Conservation (phyloP, 2,113 vertebrate genomes). For the Elanoides forficatus region DNA sequence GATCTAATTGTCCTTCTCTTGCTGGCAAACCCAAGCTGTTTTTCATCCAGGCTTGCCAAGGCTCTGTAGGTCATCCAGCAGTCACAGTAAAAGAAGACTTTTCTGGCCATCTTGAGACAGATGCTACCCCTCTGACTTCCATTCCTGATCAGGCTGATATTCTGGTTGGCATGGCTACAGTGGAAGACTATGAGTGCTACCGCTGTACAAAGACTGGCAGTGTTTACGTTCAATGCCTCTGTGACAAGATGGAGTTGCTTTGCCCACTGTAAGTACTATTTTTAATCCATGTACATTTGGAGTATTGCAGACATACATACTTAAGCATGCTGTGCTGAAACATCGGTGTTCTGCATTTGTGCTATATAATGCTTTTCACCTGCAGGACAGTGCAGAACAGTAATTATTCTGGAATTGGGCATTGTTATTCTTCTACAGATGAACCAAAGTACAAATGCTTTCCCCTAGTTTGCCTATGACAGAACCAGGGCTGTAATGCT, state of each 20-base stretch:
- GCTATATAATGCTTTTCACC: neutral
- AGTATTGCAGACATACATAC: neutral
- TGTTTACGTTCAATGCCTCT: conserved; percentile 81
- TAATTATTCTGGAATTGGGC: neutral
- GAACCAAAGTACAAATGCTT: neutral
- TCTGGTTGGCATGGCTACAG: conserved; percentile 77
- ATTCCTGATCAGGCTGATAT: conserved; percentile 74
- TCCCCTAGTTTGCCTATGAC: neutral
- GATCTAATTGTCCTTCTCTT: conserved; percentile 56
- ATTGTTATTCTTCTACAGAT: neutral
- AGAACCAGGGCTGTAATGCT: neutral
- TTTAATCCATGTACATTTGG: neutral
- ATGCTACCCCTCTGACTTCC: neutral
- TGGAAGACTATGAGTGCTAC: conserved; percentile 59
- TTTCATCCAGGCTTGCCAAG: conserved; percentile 78
- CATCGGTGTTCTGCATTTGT: neutral
- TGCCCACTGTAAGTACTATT: conserved; percentile 47
- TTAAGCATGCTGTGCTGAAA: neutral
- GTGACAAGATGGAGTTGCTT: conserved; percentile 57
- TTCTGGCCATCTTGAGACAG: neutral
- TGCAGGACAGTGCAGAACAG: neutral
- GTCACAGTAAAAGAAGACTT: neutral
- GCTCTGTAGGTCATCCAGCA: neutral
- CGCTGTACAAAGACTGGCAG: conserved; percentile 49
- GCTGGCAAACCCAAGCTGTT: conserved; percentile 76